Evolutionary conservation across 1,140 invertebrate genomes (phyloP).

Genomic region (Formica selysi): DNA sequence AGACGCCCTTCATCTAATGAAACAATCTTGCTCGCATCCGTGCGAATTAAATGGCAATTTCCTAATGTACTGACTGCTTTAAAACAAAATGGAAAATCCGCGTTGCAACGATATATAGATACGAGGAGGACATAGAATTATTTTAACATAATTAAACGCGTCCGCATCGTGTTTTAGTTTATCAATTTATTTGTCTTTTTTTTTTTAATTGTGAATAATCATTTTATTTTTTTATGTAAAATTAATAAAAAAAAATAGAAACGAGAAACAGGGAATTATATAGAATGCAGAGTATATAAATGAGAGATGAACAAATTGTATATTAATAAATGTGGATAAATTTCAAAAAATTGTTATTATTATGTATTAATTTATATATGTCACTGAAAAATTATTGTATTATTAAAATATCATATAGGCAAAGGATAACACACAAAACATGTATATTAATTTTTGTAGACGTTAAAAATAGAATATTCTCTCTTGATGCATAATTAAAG

Average conservation of each 20-base stretch:
- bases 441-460: not conserved
- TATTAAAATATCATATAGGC: not conserved
- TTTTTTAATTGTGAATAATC: not conserved
- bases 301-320: not conserved
- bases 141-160: not conserved
- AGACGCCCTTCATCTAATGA: slow-evolving; percentile 12
- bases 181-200: not conserved
- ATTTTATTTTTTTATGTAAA: not conserved
- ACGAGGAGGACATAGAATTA: not conserved
- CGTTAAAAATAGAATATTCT: not conserved
- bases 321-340: not conserved
- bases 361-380: not conserved
- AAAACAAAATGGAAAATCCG: not conserved
- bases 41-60: slow-evolving; percentile 24
- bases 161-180: not conserved
- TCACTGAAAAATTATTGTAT: not conserved
- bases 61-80: slow-evolving; percentile 9
- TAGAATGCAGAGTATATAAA: not conserved
- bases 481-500: not conserved
- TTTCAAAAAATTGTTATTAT: not conserved
- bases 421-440: not conserved
- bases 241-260: not conserved
- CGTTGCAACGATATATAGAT: not conserved
- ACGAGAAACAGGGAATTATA: not conserved
- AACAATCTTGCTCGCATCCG: not conserved